phyloP scores from a whole-genome alignment of 2,113 vertebrate genomes.

The Saimiri boliviensis region DNA sequence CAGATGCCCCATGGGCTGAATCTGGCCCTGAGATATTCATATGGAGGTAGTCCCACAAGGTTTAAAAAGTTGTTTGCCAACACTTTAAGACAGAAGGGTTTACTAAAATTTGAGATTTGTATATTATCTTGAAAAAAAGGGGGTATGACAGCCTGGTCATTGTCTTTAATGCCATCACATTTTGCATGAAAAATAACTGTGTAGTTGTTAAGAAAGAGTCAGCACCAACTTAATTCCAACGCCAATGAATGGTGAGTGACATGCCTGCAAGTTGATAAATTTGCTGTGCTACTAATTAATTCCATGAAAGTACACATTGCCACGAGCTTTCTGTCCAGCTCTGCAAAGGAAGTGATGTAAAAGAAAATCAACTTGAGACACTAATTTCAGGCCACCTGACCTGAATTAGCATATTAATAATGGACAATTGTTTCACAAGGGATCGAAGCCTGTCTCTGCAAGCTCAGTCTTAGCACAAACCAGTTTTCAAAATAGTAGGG shows the following conservation, averaged over 20 bases:
- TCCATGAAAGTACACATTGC: slow-evolving; percentile 38
- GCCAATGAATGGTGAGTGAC: background rate
- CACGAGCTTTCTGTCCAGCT: slow-evolving; percentile 16
- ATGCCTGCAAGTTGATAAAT: slow-evolving; percentile 16
- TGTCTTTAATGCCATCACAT: background rate
- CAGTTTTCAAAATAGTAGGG: slow-evolving; percentile 3
- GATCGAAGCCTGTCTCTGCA: background rate
- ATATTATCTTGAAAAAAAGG: background rate
- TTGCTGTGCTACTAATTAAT: slow-evolving; percentile 55
- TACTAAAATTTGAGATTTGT: background rate
- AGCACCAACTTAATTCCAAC: background rate
- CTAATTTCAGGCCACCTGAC: slow-evolving; percentile 37
- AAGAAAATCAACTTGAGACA: slow-evolving; percentile 50
- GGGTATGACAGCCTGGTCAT: background rate
- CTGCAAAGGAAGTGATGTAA: slow-evolving; percentile 32
- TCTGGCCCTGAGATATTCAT: background rate
- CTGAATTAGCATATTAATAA: slow-evolving; percentile 72
- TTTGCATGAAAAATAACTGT: background rate
- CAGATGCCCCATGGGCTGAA: too few relatives aligned
- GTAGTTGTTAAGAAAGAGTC: background rate
- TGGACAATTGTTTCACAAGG: background rate
- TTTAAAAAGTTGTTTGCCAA: background rate
- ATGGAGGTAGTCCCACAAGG: background rate
- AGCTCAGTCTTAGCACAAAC: background rate
- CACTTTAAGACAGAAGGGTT: background rate